phyloP scores from a whole-genome alignment of 2,797 vertebrate species.

The Characodon lateralis region DNA sequence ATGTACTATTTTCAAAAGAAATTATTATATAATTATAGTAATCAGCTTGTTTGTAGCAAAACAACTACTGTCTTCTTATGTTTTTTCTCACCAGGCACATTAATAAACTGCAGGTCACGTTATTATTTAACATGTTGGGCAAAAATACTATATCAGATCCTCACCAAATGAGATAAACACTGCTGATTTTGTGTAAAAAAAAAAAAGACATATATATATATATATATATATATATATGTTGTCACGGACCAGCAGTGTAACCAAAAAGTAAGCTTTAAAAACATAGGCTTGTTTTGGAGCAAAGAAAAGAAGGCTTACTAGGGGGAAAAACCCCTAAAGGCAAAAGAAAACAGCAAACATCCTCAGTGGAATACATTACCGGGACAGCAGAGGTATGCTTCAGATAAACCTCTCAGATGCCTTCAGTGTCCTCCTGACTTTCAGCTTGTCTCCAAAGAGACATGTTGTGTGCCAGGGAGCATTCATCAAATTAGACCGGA shows the following conservation, averaged over 20 bases:
- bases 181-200: not conserved
- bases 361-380: constrained; percentile 74
- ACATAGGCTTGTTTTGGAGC: constrained; percentile 32
- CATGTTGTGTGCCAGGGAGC: constrained; percentile 78
- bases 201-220: no score
- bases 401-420: constrained; percentile 78
- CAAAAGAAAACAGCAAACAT: constrained; percentile 57
- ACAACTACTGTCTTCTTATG: not conserved
- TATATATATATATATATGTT: constrained; percentile 2
- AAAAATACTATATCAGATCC: not conserved
- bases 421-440: constrained; percentile 82
- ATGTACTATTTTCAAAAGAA: not conserved
- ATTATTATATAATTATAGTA: not conserved
- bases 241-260: constrained; percentile 21
- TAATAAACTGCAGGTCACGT: not conserved
- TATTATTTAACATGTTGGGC: not conserved
- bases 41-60: not conserved
- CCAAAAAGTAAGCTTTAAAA: constrained; percentile 29
- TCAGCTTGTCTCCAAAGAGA: constrained; percentile 81
- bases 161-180: not conserved
- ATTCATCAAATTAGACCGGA: constrained; percentile 83
- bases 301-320: constrained; percentile 36
- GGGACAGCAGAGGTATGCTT: constrained; percentile 70
- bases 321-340: constrained; percentile 26
- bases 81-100: not conserved